Evolutionary conservation across 2,797 vertebrate species (phyloP), one percentile per base, ranked within the genome.

Genomic region (Rhyacichthys aspro): DNA sequence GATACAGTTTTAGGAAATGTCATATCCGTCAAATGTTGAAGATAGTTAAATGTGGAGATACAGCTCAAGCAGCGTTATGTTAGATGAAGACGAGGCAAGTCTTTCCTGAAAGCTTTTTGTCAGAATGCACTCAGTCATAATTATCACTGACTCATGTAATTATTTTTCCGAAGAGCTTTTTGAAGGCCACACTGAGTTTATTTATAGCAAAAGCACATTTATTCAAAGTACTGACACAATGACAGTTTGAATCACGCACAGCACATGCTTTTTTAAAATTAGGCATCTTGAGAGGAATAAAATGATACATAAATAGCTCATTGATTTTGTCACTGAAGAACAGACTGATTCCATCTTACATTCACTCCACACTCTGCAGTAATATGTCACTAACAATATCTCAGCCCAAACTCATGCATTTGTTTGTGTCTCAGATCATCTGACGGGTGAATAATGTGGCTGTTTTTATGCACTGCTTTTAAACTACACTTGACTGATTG

Each of bases 321-420:
- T 57, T 8, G 55, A 46, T 28, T 52, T 12, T 18, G 19, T 33
- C 49, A 48, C 5, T 36, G 47, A 58, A 59, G 48, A 55, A 36
- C 54, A 32, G 33, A n/a, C n/a, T n/a, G 60, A 67, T 54, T 43
- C 45, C 8, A 42, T 48, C 41, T 15, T 28, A 39, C 36, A 32
- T 39, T 2, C 7, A 8, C 15, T 53, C 34, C 32, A 17, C 43
- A 38, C 56, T 14, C 43, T 9, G 56, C 45, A 56, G 4, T 55
- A 38, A 4, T 55, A 33, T 58, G 58, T 75, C 64, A 48, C 33
- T 48, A 37, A 28, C 38, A 16, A 42, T 62, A 65, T 54, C 50
- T 76, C 66, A 78, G 1, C 18, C 41, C 0, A 11, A 46, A 0
- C 0, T 5, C 7, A 56, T 48, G 15, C 10, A 11, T 48, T 10